Evolutionary conservation across 2,797 vertebrate genomes (phyloP).

Genomic region (Takifugu ocellatus): DNA sequence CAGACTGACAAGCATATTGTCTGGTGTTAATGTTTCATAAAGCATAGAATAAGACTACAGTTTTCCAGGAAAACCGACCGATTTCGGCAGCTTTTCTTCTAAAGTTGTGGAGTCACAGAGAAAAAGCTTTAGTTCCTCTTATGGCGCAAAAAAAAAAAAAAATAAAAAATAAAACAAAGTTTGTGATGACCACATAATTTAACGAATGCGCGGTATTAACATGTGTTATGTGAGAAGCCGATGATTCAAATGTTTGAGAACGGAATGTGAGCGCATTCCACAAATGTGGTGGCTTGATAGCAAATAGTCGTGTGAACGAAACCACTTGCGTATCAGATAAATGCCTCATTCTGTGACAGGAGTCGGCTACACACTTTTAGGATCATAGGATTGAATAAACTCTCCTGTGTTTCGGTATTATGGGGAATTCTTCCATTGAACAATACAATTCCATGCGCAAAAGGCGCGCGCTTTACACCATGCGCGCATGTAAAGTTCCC

Average conservation of each 20-base stretch:
- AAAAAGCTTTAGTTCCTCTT: no score
- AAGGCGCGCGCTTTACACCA: no score
- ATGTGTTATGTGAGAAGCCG: no score
- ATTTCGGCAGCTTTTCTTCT: not conserved
- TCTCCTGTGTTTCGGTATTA: no score
- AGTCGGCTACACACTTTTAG: no score
- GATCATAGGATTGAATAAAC: no score
- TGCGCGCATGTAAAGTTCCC: not conserved
- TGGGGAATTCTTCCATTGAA: no score
- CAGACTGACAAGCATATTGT: no score
- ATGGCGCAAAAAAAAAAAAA: not conserved
- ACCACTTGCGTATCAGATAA: not conserved
- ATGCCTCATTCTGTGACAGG: conserved; percentile 23
- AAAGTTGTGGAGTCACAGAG: not conserved
- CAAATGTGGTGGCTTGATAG: not conserved
- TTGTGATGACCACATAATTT: no score
- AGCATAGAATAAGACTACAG: not conserved
- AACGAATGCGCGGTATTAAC: no score
- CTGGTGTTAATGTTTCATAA: conserved; percentile 4
- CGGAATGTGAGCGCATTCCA: no score
- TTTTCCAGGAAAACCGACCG: not conserved
- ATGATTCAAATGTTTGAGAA: no score
- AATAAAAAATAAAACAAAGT: not conserved
- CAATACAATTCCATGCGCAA: not conserved
- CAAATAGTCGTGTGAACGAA: not conserved